Evolutionary conservation across 2,797 vertebrate species (phyloP), one percentile per base, ranked within the genome.

Genomic region (Rhadinocentrus ornatus): DNA sequence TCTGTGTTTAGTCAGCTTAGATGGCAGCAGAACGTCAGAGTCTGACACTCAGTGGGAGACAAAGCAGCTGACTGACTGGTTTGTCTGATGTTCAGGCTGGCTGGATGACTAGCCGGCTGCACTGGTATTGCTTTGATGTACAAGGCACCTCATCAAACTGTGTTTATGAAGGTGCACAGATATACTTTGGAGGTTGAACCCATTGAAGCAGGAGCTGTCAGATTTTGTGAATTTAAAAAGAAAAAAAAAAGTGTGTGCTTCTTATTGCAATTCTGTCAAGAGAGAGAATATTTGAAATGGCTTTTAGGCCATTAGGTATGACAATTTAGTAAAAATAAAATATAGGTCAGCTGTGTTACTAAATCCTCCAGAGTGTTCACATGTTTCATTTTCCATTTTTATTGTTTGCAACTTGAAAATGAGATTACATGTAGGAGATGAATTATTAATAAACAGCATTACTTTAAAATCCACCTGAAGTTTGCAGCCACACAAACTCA

Each of bases 1-100:
- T 78, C 62, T 78, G 81, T 78, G 79, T 89, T 86, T 81, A 85
- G 86, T 83, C 85, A 81, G 81, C 86, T 86, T 75, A 62, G 84
- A 86, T 80, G 77, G 80, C 80, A 81, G 81, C 73, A 69, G 75
- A 79, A 11, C 74, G 72, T 80, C 69, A 77, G 84, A 72, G 81
- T 81, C 85, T 85, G 87, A 84, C 78, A 66, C 86, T 46, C 84
- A 62, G 84, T 66, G 34, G 83, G 84, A 71, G 81, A 50, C 44
- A 27, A 56, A 78, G 81, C 83, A 80, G 80, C 84, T 74, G 84
- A 72, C 73, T 74, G 79, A 75, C 83, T 83, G 78, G 69, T 83
- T 81, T 41, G 62, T 75, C 83, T 82, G 86, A 71, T 66, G 75
- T 55, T 60, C 8, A 22, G 68, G 57, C 78, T 62, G 80, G 57